Evolutionary conservation across 2,113 vertebrate genomes (phyloP), one percentile per base, ranked within the genome.

Genomic region (Nymphicus hollandicus): DNA sequence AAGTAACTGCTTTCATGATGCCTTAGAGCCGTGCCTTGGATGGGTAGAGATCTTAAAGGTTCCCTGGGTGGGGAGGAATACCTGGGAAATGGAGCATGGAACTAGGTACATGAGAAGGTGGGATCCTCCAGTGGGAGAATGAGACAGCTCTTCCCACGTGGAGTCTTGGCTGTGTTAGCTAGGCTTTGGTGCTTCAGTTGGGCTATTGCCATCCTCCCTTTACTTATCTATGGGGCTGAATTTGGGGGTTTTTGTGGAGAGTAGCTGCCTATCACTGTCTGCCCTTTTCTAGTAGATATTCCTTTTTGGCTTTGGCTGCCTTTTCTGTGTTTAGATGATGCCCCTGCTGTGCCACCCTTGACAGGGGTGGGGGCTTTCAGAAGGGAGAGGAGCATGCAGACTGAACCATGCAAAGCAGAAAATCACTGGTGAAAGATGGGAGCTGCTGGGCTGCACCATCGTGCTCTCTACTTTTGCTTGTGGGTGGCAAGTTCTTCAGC

Each of bases 271-370:
- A 5, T 39, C 17, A 3, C 65, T 69, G 29, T 41, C 58, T 68
- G 29, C 9, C 68, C 9, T 69, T 49, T 61, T 52, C 25, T 50
- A 44, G 31, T 39, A 1, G 29, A 2, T 55, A 7, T 27, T 77
- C 5, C 31, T 73, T 71, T 52, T 63, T 56, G n/a, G 25, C 7
- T 56, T 66, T 52, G n/a, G 19, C 7, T 1, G 2, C 13, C 10
- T 29, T 14, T 16, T 65, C 16, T 60, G 56, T 8, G 76, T 68
- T 58, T 8, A 46, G 78, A 39, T 5, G 2, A 23, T 80, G 41
- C 27, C 8, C 11, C 0, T 79, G 69, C 12, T 22, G 50, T 81
- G 28, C 14, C 9, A 1, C 4, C 24, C 35, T 47, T 0, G 0
- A 47, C 1, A 4, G 17, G 23, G 24, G 14, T n/a, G 14, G 61